Evolutionary conservation across 2,888 invertebrate species (phyloP).

Genomic region (Chymomyza amoena): DNA sequence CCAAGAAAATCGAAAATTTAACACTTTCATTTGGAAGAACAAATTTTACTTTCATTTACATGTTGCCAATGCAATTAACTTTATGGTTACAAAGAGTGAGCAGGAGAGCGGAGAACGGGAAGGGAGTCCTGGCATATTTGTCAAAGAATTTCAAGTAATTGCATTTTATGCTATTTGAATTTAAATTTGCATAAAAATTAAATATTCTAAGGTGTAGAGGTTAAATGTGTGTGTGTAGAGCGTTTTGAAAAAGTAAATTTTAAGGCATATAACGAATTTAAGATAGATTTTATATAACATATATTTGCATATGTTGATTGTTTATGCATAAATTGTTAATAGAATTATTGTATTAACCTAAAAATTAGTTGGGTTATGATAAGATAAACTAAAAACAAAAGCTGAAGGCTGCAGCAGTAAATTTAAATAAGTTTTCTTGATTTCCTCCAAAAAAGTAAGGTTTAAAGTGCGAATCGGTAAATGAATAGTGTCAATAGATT

Average conservation of each 20-base stretch:
- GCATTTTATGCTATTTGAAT: slow-evolving; percentile 49
- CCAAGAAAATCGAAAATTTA: slow-evolving; percentile 31
- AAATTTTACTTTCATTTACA: slow-evolving; percentile 58
- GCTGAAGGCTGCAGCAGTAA: too few relatives aligned
- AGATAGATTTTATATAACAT: neutral
- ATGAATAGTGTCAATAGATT: too few relatives aligned
- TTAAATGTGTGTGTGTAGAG: neutral
- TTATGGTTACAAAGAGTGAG: slow-evolving; percentile 18
- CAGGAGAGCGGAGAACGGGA: neutral
- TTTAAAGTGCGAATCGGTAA: too few relatives aligned
- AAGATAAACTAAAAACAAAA: too few relatives aligned
- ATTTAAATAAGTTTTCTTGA: too few relatives aligned
- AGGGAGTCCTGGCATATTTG: slow-evolving; percentile 45
- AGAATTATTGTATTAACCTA: neutral
- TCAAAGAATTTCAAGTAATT: slow-evolving; percentile 65
- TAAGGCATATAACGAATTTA: neutral
- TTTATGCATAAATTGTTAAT: neutral
- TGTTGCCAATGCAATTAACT: slow-evolving; percentile 58
- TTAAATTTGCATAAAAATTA: slow-evolving; percentile 42
- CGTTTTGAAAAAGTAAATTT: neutral
- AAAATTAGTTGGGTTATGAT: neutral
- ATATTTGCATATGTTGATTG: neutral
- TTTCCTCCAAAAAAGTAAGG: too few relatives aligned
- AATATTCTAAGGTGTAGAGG: neutral
- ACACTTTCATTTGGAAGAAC: slow-evolving; percentile 50